A percentile compares a stretch with the other conserved stretches of the same genome.
phyloP scores from a whole-genome alignment of 2,888 invertebrate genomes.

The Chrysotoxum bicinctum region DNA sequence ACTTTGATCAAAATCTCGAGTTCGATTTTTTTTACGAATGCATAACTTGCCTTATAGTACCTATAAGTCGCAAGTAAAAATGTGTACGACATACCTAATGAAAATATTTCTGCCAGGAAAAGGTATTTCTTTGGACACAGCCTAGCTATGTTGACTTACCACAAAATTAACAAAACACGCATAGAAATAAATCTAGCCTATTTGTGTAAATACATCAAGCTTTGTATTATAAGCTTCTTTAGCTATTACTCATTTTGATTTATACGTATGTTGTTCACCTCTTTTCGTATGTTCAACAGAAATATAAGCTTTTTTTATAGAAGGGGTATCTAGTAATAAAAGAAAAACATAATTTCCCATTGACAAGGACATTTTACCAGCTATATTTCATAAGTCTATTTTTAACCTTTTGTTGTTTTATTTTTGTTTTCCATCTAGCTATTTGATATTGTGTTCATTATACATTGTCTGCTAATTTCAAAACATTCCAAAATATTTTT shows the following conservation, averaged over 20 bases:
- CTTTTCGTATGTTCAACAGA: neutral
- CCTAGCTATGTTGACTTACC: neutral
- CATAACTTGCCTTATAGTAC: too few species aligned
- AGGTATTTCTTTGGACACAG: neutral
- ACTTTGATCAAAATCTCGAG: too few species aligned
- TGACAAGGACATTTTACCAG: neutral
- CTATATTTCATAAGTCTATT: neutral
- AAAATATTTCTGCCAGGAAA: neutral
- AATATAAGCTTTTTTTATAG: neutral
- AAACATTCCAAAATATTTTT: too few species aligned
- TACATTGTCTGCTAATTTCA: too few species aligned
- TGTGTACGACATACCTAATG: neutral
- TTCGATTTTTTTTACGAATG: too few species aligned
- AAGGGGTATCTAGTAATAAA: neutral
- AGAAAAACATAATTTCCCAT: slow-evolving; percentile 4
- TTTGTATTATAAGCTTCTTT: neutral
- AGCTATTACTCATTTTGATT: slow-evolving; percentile 28
- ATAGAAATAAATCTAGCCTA: slow-evolving; percentile 2
- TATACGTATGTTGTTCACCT: neutral
- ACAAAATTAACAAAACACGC: slow-evolving; percentile 12
- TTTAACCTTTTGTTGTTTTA: neutral
- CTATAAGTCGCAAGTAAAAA: neutral
- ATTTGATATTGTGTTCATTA: too few species aligned
- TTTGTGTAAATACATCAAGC: neutral
- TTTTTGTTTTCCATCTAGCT: too few species aligned